A percentile compares a stretch with the other conserved stretches of the same genome.
These are phyloP conservation scores for Mizuhopecten yessoensis DNA, from an alignment of 1,140 invertebrate genomes.

Conservation along the genomic window DNA sequence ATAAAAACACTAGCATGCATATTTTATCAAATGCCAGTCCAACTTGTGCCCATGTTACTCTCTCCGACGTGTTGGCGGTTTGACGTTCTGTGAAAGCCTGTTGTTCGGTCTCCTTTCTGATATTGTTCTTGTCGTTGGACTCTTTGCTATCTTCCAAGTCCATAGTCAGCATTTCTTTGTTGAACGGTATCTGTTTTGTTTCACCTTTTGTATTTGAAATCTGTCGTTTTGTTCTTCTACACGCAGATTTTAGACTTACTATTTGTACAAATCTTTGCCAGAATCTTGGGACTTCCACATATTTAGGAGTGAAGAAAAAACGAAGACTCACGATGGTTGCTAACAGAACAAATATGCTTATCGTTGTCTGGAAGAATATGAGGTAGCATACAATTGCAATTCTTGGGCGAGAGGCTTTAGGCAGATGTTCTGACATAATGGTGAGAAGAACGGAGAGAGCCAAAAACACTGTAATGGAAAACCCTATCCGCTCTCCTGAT, in stretches of 20 bases:
- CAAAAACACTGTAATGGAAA: constrained; percentile 46
- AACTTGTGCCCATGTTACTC: background rate
- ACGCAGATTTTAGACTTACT: background rate
- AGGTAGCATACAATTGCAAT: constrained; percentile 44
- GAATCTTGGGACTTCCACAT: background rate
- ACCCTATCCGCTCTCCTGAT: constrained; percentile 46
- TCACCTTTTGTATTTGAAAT: background rate
- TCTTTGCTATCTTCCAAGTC: background rate
- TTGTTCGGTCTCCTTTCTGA: background rate
- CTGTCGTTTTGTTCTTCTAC: constrained; percentile 2
- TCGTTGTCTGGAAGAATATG: background rate
- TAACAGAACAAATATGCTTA: background rate
- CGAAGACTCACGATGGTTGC: background rate
- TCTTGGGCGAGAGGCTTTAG: constrained; percentile 14
- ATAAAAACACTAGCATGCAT: background rate
- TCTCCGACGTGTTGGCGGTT: background rate
- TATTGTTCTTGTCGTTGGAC: background rate
- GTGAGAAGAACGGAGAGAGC: constrained; percentile 39
- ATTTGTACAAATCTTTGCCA: background rate
- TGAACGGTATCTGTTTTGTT: background rate
- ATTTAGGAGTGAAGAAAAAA: background rate
- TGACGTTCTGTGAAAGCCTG: background rate
- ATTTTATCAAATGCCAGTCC: background rate
- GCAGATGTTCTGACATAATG: constrained; percentile 41
- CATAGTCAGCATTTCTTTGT: background rate